phyloP scores from a whole-genome alignment of 2,888 invertebrate species.

The Morinoia aosen region DNA sequence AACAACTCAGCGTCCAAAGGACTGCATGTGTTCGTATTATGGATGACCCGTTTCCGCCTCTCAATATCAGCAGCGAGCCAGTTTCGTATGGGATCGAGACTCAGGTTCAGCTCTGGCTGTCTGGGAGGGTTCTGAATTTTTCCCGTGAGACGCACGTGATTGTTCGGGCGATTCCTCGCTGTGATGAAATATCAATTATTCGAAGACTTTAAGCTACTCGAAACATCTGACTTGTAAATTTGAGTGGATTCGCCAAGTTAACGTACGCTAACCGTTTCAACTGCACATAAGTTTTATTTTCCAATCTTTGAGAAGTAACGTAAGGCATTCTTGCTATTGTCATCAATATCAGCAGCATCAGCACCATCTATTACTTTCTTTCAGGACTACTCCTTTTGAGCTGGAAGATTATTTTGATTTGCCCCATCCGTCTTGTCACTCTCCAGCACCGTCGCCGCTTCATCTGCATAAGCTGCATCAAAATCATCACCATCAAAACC shows the following conservation, averaged over 20 bases:
- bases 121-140: neutral
- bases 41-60: too few species aligned
- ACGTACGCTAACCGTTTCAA: neutral
- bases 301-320: neutral
- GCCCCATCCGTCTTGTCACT: neutral
- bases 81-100: neutral
- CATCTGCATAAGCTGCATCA: slow-evolving; percentile 17
- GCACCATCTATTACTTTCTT: neutral
- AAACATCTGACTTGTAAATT: neutral
- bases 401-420: neutral
- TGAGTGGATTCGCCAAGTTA: neutral
- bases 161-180: neutral
- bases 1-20: too few species aligned
- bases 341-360: neutral
- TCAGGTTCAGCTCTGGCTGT: neutral
- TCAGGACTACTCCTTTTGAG: neutral
- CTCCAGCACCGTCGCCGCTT: neutral
- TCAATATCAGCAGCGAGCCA: neutral
- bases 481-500: neutral
- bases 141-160: neutral
- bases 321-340: neutral
- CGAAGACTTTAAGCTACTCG: neutral
- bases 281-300: neutral
- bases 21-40: too few species aligned
- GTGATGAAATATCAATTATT: neutral